Evolutionary conservation across 2,113 vertebrate species (phyloP).

Genomic region (Zosterops japonicus): DNA sequence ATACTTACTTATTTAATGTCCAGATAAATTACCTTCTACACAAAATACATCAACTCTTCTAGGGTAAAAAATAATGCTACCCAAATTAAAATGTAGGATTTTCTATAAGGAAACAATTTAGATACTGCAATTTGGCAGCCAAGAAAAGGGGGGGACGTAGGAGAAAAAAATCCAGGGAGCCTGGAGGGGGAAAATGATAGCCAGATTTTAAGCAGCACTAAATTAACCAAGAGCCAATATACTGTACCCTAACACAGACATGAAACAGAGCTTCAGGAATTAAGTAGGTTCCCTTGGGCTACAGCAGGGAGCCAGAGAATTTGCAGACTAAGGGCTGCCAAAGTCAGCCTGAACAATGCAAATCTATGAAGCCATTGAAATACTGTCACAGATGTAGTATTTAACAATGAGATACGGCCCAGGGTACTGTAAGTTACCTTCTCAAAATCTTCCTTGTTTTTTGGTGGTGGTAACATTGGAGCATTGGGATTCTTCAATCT

Average conservation of each 20-base stretch:
- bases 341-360: slow-evolving; percentile 68
- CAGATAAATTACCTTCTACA: slow-evolving; percentile 72
- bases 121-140: slow-evolving; percentile 73
- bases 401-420: slow-evolving; percentile 73
- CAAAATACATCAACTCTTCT: slow-evolving; percentile 69
- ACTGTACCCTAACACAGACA: slow-evolving; percentile 39
- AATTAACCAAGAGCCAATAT: slow-evolving; percentile 48
- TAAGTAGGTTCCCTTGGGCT: slow-evolving; percentile 68
- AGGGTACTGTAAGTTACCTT: slow-evolving; percentile 91
- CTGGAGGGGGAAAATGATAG: slow-evolving; percentile 70
- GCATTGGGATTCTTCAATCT: slow-evolving; percentile 95
- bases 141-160: slow-evolving; percentile 73
- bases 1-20: slow-evolving; percentile 64
- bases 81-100: slow-evolving; percentile 66
- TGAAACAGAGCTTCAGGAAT: slow-evolving; percentile 33
- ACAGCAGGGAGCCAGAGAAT: slow-evolving; percentile 75
- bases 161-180: slow-evolving; percentile 66
- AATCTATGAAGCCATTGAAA: slow-evolving; percentile 72
- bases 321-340: slow-evolving; percentile 69
- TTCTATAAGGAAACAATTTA: slow-evolving; percentile 69
- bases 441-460: slow-evolving; percentile 99
- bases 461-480: slow-evolving; percentile 91
- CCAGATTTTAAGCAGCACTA: slow-evolving; percentile 67
- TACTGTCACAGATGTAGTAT: slow-evolving; percentile 75
- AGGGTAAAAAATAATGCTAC: slow-evolving; percentile 70